Evolutionary conservation across 2,113 vertebrate genomes (phyloP).

Genomic region (Sturnira hondurensis): DNA sequence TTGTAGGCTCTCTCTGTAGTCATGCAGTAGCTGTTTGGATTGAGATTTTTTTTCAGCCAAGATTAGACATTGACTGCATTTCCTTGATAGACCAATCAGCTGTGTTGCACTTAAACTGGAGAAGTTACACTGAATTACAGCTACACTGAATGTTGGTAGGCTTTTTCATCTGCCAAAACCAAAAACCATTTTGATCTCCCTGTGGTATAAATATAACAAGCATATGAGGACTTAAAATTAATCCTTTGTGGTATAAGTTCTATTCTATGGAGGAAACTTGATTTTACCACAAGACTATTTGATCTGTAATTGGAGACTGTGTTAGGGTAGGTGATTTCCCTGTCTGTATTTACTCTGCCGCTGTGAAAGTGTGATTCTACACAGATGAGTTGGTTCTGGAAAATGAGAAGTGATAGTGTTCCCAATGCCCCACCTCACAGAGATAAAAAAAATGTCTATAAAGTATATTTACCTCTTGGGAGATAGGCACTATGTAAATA

Average conservation of each 20-base stretch:
- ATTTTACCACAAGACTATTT: conserved; percentile 38
- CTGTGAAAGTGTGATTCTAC: neutral
- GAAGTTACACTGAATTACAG: conserved; percentile 59
- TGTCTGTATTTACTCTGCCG: neutral
- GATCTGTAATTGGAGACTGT: neutral
- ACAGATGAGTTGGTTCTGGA: neutral
- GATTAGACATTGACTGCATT: neutral
- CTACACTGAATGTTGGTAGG: conserved; percentile 73
- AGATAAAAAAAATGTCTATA: conserved; percentile 14
- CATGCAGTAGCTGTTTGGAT: conserved; percentile 72
- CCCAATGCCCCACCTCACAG: neutral
- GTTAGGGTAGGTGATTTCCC: neutral
- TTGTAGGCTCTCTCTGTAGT: conserved; percentile 69
- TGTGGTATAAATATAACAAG: conserved; percentile 58
- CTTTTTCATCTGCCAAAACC: conserved; percentile 74
- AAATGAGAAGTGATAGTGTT: conserved; percentile 1
- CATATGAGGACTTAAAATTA: conserved; percentile 60
- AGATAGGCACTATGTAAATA: conserved; percentile 76
- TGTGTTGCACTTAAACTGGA: conserved; percentile 64
- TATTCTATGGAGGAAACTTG: conserved; percentile 52
- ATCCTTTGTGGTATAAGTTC: conserved; percentile 53
- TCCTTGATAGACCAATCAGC: conserved; percentile 49
- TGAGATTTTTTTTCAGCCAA: conserved; percentile 68
- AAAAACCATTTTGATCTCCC: conserved; percentile 73
- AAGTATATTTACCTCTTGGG: conserved; percentile 71